These are phyloP conservation scores for Chelmon rostratus DNA, from an alignment of 2,797 vertebrate genomes.

Conservation along the genomic window DNA sequence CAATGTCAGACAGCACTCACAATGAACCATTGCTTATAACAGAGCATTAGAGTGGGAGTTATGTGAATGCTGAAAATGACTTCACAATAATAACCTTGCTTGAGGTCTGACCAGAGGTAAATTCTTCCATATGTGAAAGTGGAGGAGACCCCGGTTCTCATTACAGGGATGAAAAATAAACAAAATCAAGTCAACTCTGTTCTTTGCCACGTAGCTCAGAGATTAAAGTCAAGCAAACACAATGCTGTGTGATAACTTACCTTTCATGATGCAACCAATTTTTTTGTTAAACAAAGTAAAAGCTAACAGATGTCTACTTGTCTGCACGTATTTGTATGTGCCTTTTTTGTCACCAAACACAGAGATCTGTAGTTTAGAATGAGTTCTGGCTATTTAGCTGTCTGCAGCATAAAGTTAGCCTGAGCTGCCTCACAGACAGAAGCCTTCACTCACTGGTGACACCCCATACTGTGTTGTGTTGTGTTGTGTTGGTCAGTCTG, in stretches of 20 bases:
- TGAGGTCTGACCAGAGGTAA: slow-evolving; percentile 62
- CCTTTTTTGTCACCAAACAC: slow-evolving; percentile 29
- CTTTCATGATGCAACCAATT: slow-evolving; percentile 22
- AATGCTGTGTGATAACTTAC: slow-evolving; percentile 14
- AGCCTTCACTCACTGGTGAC: background rate
- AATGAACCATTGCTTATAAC: slow-evolving; percentile 11
- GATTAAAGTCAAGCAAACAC: slow-evolving; percentile 42
- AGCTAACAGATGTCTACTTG: slow-evolving; percentile 44
- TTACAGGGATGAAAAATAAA: slow-evolving; percentile 62
- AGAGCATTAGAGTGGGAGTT: slow-evolving; percentile 3
- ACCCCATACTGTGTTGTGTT: background rate
- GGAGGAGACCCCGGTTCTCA: slow-evolving; percentile 55
- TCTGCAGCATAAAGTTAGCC: slow-evolving; percentile 10
- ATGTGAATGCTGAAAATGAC: slow-evolving; percentile 44
- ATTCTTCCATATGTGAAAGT: slow-evolving; percentile 72
- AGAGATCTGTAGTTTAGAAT: slow-evolving; percentile 23
- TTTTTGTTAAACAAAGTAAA: slow-evolving; percentile 35
- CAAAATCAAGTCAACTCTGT: slow-evolving; percentile 36
- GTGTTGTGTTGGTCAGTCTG: slow-evolving; percentile 8
- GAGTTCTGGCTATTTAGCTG: slow-evolving; percentile 14
- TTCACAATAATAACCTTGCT: slow-evolving; percentile 46
- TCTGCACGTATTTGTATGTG: slow-evolving; percentile 4
- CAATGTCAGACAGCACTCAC: slow-evolving; percentile 14
- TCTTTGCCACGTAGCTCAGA: slow-evolving; percentile 48
- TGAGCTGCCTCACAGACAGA: background rate